phyloP scores from a whole-genome alignment of 2,113 vertebrate genomes.

The Dasyurus viverrinus region DNA sequence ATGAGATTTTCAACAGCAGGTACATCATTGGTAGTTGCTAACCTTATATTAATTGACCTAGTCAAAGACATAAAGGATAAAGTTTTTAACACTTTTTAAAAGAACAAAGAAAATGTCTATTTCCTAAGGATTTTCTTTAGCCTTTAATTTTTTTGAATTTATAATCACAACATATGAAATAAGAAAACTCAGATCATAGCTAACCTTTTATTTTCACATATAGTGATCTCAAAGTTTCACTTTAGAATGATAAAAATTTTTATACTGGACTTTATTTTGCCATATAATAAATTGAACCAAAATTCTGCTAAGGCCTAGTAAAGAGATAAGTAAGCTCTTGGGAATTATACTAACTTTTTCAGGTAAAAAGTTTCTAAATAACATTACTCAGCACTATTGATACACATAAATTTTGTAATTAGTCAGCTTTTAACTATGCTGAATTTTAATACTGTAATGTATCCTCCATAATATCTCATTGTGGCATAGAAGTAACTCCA shows the following conservation, averaged over 20 bases:
- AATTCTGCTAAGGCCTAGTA: background rate
- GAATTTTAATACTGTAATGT: background rate
- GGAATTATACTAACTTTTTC: background rate
- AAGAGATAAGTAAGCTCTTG: background rate
- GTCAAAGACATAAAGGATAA: constrained; percentile 16
- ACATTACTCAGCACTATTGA: background rate
- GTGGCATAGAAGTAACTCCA: background rate
- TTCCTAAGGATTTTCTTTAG: background rate
- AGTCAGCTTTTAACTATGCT: background rate
- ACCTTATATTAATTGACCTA: constrained; percentile 89
- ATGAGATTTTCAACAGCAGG: constrained; percentile 84
- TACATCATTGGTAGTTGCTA: constrained; percentile 82
- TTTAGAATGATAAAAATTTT: background rate
- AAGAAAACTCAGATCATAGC: background rate
- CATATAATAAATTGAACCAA: background rate
- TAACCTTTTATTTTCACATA: background rate
- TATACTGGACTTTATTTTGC: background rate
- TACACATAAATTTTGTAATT: background rate
- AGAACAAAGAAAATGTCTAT: constrained; percentile 38
- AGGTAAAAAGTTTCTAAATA: background rate
- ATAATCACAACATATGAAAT: background rate
- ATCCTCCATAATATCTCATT: background rate
- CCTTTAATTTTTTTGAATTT: background rate
- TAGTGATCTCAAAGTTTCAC: background rate
- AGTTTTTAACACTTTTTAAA: background rate